Conservation (phyloP, 2,113 vertebrate species). For the Pedetes capensis region DNA sequence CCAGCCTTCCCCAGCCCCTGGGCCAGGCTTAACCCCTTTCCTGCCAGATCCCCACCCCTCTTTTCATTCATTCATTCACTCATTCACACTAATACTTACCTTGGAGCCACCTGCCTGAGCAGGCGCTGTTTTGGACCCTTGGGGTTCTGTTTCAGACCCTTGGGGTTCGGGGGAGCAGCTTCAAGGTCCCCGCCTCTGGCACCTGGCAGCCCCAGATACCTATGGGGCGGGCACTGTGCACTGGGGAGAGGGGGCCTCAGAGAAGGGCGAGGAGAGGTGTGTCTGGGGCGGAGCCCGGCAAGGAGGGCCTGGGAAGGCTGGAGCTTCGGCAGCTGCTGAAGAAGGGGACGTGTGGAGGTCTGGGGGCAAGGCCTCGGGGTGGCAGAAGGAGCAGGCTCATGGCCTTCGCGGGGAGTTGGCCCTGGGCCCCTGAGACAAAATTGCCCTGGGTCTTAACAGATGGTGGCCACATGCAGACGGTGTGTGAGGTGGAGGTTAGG, state of each 20-base stretch:
- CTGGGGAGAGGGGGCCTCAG: rapidly evolving
- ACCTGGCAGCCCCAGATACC: rapidly evolving
- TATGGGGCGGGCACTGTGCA: rapidly evolving
- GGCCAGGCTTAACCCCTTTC: constrained; percentile 57
- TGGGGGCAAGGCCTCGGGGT: neutral
- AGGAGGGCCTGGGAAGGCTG: neutral
- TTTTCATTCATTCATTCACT: neutral
- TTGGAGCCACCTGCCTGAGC: neutral
- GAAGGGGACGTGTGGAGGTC: neutral
- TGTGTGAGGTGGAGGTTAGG: neutral
- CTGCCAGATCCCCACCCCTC: neutral
- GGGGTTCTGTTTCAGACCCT: neutral
- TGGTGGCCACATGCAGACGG: rapidly evolving
- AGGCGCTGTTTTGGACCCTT: neutral
- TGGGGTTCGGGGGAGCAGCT: rapidly evolving
- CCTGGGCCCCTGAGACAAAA: no score
- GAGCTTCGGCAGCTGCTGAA: neutral
- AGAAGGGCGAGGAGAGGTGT: rapidly evolving
- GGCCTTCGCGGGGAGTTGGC: rapidly evolving
- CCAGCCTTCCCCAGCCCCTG: neutral
- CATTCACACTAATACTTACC: neutral
- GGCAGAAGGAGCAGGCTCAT: neutral
- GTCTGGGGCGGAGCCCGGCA: neutral
- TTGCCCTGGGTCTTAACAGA: neutral
- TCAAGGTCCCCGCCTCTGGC: neutral